Conservation (phyloP, 1,140 invertebrate species). For the Trichonephila clavipes region DNA sequence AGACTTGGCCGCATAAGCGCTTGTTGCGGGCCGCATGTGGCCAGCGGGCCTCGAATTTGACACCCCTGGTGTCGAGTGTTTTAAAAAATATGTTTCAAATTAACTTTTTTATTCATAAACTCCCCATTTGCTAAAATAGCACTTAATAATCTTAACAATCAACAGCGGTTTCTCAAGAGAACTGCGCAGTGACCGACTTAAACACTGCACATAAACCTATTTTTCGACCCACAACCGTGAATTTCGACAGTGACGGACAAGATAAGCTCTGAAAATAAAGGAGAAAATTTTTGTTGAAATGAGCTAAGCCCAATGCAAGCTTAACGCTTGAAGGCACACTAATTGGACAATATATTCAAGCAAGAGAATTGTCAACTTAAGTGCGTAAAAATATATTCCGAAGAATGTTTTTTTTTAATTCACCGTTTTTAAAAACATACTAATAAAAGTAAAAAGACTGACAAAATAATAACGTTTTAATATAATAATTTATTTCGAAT, state of each 20-base stretch:
- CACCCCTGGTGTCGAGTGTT: too few species aligned
- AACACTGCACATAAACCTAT: constrained; percentile 5
- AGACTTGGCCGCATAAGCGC: too few species aligned
- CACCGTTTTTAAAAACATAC: neutral
- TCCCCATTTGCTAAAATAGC: too few species aligned
- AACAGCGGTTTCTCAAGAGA: neutral
- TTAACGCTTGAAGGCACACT: neutral
- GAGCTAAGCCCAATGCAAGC: neutral
- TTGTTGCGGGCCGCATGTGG: too few species aligned
- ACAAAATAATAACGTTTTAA: neutral
- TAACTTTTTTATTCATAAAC: too few species aligned
- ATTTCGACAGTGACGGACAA: neutral
- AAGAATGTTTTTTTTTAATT: neutral
- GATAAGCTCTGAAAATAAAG: neutral
- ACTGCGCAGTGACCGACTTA: neutral
- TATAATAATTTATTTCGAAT: neutral
- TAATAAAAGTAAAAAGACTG: neutral
- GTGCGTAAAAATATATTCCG: neutral
- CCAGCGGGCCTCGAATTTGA: too few species aligned
- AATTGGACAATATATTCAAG: neutral
- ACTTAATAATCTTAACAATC: neutral
- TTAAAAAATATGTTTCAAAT: too few species aligned
- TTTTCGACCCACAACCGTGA: constrained; percentile 13
- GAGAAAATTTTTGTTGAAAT: neutral
- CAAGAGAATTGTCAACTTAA: neutral